phyloP scores from a whole-genome alignment of 2,797 vertebrate genomes.

The Halcyon smyrnensis region DNA sequence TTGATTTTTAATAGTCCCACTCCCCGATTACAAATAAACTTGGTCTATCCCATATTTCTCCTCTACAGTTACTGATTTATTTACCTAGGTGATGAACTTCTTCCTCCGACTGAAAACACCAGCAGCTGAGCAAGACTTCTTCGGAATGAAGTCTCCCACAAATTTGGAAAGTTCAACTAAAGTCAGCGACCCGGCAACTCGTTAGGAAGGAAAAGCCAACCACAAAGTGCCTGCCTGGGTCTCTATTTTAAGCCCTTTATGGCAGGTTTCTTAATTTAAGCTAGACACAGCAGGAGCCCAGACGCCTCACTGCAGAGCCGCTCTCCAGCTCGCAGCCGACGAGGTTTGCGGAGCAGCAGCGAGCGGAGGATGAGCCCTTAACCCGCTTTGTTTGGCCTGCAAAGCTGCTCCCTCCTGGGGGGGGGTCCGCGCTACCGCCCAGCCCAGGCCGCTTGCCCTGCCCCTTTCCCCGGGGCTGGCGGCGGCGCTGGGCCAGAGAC shows the following conservation, averaged over 20 bases:
- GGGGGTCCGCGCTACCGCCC: background rate
- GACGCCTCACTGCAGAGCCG: background rate
- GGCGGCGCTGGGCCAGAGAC: background rate
- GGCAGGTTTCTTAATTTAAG: slow-evolving; percentile 29
- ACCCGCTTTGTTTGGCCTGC: background rate
- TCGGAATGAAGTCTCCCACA: background rate
- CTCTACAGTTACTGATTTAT: background rate
- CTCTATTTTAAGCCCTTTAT: slow-evolving; percentile 54
- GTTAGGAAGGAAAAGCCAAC: slow-evolving; percentile 30
- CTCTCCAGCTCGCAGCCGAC: background rate
- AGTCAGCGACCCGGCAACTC: background rate
- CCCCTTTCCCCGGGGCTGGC: background rate
- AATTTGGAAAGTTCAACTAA: background rate
- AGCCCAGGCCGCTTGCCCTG: background rate
- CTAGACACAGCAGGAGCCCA: background rate
- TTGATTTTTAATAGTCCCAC: background rate
- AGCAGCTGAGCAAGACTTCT: background rate
- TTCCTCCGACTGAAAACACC: background rate
- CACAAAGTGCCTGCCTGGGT: background rate
- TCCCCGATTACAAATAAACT: background rate
- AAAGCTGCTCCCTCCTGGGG: background rate
- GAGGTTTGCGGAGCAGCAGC: background rate
- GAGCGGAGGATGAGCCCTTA: background rate
- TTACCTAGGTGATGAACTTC: background rate
- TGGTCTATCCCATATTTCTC: background rate